Evolutionary conservation across 2,113 vertebrate genomes (phyloP).

Genomic region (Atractosteus spatula): DNA sequence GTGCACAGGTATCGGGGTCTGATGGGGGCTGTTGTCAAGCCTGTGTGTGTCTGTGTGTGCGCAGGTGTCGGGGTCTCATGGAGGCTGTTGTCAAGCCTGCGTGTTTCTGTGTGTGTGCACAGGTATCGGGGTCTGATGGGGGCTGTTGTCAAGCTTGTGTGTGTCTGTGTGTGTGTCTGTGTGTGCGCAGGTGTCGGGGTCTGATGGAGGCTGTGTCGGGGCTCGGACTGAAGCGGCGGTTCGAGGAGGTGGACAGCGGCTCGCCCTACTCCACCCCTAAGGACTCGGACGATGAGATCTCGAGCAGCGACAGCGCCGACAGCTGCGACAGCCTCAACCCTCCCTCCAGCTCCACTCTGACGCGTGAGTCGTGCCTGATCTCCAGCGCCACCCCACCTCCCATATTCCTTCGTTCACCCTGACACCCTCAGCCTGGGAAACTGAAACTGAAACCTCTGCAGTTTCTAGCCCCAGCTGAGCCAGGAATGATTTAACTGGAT

Average conservation of each 20-base stretch:
- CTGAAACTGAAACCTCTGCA: too few relatives aligned
- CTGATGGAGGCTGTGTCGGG: constrained; percentile 80
- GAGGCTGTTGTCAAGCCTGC: background rate
- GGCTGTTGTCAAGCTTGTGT: background rate
- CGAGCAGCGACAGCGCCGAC: constrained; percentile 93
- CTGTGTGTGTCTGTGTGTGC: background rate
- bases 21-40: background rate
- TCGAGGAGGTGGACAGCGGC: constrained; percentile 83
- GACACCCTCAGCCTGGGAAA: constrained; percentile 43
- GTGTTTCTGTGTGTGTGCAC: too few relatives aligned
- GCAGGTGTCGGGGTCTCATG: background rate
- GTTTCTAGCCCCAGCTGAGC: too few relatives aligned
- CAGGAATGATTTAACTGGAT: too few relatives aligned
- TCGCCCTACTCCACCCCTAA: constrained; percentile 80
- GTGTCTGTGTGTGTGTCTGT: background rate
- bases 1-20: background rate
- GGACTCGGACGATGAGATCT: constrained; percentile 91
- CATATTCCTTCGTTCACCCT: constrained; percentile 42
- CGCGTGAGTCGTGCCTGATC: constrained; percentile 70
- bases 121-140: background rate
- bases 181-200: constrained; percentile 48
- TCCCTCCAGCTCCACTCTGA: constrained; percentile 72
- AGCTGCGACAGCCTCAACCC: constrained; percentile 96
- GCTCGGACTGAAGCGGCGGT: constrained; percentile 83
- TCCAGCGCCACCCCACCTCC: background rate